These are phyloP conservation scores for Tenthredo notha DNA, from an alignment of 2,888 invertebrate genomes.

Conservation along the genomic window DNA sequence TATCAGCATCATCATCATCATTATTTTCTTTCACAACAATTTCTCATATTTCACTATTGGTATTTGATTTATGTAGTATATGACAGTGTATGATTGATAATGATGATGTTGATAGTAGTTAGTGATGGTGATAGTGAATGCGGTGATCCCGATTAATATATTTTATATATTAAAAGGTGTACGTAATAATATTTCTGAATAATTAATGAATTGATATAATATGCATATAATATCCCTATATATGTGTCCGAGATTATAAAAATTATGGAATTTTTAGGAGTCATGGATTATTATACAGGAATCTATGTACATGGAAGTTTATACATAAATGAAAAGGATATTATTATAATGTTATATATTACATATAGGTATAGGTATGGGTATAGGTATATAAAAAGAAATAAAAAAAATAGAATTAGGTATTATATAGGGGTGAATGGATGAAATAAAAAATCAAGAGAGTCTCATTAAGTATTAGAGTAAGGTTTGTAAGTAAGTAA, in stretches of 20 bases:
- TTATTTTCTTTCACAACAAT: not conserved
- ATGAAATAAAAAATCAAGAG: constrained; percentile 27
- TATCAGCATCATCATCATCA: not conserved
- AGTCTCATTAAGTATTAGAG: constrained; percentile 22
- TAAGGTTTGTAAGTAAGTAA: not conserved
- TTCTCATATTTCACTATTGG: not conserved
- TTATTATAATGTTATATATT: not conserved
- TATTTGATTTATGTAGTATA: no score
- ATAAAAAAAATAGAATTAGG: constrained; percentile 53
- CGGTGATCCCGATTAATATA: no score
- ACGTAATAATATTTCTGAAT: no score
- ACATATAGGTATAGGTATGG: not conserved
- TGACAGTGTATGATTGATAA: no score
- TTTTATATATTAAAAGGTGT: no score
- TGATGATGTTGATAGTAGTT: no score
- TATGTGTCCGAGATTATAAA: no score
- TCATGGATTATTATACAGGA: no score
- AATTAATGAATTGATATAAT: no score
- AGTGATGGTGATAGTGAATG: no score
- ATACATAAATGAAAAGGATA: not conserved
- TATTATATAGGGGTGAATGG: constrained; percentile 28
- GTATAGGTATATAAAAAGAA: not conserved
- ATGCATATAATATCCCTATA: no score
- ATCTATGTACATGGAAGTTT: not conserved
- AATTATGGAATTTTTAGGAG: no score